Evolutionary conservation across 1,140 invertebrate genomes (phyloP), one percentile per base, ranked within the genome.

Genomic region (Saxidomus purpurata): DNA sequence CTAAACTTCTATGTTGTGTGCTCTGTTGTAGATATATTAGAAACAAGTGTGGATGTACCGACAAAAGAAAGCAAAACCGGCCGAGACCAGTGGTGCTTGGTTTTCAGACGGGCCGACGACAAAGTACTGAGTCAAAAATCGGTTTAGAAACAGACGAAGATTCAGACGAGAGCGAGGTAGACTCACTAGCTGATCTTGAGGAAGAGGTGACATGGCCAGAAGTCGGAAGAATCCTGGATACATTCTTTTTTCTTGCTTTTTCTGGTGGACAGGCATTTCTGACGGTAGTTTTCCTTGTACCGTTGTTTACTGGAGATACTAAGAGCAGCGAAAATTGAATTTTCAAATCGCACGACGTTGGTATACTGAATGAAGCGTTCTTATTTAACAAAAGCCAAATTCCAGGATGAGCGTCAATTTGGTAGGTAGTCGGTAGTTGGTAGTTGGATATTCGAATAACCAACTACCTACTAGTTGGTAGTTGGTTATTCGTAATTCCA

Each of bases 191-290:
- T 38, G 85, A 79, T 79, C 28, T 79, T 11, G 85, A 87, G 28
- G 74, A 87, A 61, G 85, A 89, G n/a, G 80, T 89, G 0, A 49
- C 67, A 6, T 89, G 87, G 87, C 43, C 79, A 25, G 79, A 83
- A 52, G 80, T 89, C 13, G 87, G 87, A 19, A 59, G 87, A 43
- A 89, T 83, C 47, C 19, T 89, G 1, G 87, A 89, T 49, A 74
- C 77, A 28, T 89, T 89, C 80, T 89, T 89, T 77, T 89, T 89
- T 31, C 36, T 89, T 8, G 80, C 79, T 9, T 89, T 89, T 28
- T 40, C 71, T 15, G 80, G 63, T 55, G 76, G 77, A 8, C 79
- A 89, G 59, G 61, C 77, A 40, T 82, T 83, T 59, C 59, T 82
- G 17, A 83, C 87, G 28, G 69, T 89, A 25, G 67, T 83, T 34